A percentile compares a stretch with the other conserved stretches of the same genome.
phyloP scores from a whole-genome alignment of 2,888 invertebrate genomes.

The Venusia cambrica region DNA sequence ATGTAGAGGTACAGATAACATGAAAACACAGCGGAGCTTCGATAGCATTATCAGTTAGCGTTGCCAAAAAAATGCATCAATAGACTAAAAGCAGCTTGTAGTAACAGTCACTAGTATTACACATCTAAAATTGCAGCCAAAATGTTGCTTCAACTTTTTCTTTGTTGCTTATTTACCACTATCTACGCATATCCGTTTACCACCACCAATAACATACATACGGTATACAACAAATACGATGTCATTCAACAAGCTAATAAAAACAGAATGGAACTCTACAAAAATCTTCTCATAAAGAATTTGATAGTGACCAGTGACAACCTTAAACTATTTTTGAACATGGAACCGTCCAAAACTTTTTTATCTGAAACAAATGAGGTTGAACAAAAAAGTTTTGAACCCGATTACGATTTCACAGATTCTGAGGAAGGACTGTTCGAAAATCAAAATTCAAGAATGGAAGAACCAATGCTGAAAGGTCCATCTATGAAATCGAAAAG shows the following conservation, averaged over 20 bases:
- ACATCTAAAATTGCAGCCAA: slow-evolving; percentile 1
- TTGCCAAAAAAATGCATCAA: no score
- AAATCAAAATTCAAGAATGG: slow-evolving; percentile 1
- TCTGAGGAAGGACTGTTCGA: background rate
- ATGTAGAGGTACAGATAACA: no score
- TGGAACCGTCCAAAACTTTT: slow-evolving; percentile 25
- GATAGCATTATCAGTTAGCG: no score
- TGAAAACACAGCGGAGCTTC: no score
- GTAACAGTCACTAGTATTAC: slow-evolving; percentile 7
- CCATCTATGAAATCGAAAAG: slow-evolving; percentile 24
- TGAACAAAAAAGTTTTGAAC: slow-evolving; percentile 1
- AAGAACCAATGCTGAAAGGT: slow-evolving; percentile 6
- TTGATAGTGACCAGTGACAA: slow-evolving; percentile 38
- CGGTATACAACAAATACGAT: slow-evolving; percentile 30
- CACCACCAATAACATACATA: slow-evolving; percentile 27
- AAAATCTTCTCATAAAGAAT: slow-evolving; percentile 36
- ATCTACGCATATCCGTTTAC: slow-evolving; percentile 15
- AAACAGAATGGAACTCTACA: slow-evolving; percentile 28
- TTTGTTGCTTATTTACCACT: slow-evolving; percentile 14
- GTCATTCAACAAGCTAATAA: slow-evolving; percentile 12
- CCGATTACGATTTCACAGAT: slow-evolving; percentile 7
- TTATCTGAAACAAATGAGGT: slow-evolving; percentile 14
- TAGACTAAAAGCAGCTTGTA: slow-evolving; percentile 7
- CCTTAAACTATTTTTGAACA: slow-evolving; percentile 34
- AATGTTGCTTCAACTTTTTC: slow-evolving; percentile 16